Conservation (phyloP, 1,140 invertebrate genomes). For the Vanessa atalanta region DNA sequence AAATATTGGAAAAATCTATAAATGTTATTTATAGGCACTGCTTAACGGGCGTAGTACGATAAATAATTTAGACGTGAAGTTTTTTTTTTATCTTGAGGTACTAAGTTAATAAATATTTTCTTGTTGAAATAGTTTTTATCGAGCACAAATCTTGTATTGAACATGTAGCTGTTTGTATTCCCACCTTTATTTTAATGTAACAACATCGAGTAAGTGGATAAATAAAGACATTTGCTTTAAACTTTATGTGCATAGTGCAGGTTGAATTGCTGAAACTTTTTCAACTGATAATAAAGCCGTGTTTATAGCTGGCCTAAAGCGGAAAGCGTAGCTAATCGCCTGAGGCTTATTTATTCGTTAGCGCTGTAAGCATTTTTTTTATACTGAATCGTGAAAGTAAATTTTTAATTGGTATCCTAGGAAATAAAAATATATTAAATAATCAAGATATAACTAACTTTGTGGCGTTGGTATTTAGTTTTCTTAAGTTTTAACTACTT, state of each 20-base stretch:
- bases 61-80: too few species aligned
- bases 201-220: conserved; percentile 29
- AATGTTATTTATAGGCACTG: too few species aligned
- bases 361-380: conserved; percentile 26
- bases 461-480: too few species aligned
- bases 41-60: too few species aligned
- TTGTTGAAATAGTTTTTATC: too few species aligned
- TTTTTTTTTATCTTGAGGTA: too few species aligned
- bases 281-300: conserved; percentile 32
- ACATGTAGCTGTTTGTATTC: neutral
- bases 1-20: too few species aligned
- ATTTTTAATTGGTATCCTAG: conserved; percentile 7
- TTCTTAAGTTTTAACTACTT: too few species aligned
- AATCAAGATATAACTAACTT: too few species aligned
- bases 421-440: neutral
- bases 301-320: conserved; percentile 33
- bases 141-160: neutral
- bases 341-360: conserved; percentile 11
- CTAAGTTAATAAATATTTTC: too few species aligned
- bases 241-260: conserved; percentile 21
- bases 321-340: conserved; percentile 32
- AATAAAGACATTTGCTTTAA: conserved; percentile 32
- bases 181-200: conserved; percentile 27
- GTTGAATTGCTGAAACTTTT: conserved; percentile 31
- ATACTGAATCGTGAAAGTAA: conserved; percentile 1